A percentile compares a stretch with the other conserved stretches of the same genome.
Conservation (phyloP, 2,888 invertebrate genomes). For the Himalopsyche anomala region DNA sequence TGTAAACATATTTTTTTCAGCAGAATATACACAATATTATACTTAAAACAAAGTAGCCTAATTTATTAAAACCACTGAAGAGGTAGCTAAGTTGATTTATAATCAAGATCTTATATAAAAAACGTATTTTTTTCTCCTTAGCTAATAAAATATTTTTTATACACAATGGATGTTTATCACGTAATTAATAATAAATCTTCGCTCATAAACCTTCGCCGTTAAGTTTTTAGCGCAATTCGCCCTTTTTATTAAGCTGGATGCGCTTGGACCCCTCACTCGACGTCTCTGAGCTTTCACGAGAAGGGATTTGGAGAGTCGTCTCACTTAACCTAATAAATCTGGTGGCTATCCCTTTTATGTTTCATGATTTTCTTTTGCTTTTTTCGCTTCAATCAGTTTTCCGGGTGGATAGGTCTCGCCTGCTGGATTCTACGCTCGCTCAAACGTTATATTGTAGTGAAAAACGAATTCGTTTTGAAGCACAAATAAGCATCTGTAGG, state of each 20-base stretch:
- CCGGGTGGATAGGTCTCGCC: conserved; percentile 53
- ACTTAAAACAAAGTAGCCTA: too few relatives aligned
- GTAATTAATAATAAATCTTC: not conserved
- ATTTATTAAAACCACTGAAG: too few relatives aligned
- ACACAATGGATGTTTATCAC: not conserved
- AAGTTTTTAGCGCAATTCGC: conserved; percentile 11
- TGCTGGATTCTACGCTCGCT: conserved; percentile 27
- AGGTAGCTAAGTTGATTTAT: too few relatives aligned
- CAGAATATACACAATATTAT: too few relatives aligned
- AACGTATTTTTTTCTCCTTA: not conserved
- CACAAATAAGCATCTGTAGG: conserved; percentile 42
- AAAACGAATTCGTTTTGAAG: conserved; percentile 44
- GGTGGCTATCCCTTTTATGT: conserved; percentile 64
- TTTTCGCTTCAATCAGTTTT: conserved; percentile 64
- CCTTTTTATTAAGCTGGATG: conserved; percentile 33
- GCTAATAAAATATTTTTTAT: not conserved
- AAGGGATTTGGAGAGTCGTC: conserved; percentile 54
- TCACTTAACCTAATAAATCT: conserved; percentile 65
- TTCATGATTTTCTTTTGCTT: conserved; percentile 61
- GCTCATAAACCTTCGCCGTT: not conserved
- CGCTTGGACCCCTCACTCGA: conserved; percentile 36
- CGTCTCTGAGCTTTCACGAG: conserved; percentile 45
- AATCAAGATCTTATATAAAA: too few relatives aligned
- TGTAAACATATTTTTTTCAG: too few relatives aligned
- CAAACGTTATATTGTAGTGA: conserved; percentile 48